Conservation (phyloP, 2,888 invertebrate genomes). For the Sphaerophoria rueppellii region DNA sequence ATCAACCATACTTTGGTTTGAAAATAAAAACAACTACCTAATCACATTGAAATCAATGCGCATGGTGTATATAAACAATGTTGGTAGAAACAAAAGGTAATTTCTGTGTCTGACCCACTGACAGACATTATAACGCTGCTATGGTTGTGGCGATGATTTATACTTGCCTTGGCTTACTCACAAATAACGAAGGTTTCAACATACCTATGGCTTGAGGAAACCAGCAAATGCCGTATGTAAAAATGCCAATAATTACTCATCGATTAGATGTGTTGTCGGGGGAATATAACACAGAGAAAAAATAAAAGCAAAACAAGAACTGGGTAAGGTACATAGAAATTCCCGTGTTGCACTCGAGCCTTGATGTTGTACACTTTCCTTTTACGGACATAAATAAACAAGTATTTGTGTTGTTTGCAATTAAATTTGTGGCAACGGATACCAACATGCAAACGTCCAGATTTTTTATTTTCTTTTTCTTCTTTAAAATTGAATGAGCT, state of each 20-base stretch:
- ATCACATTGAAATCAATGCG: slow-evolving; percentile 56
- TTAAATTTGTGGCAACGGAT: slow-evolving; percentile 36
- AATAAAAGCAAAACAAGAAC: not conserved
- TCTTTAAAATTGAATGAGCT: slow-evolving; percentile 53
- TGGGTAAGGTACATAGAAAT: too few relatives aligned
- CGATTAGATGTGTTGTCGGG: slow-evolving; percentile 45
- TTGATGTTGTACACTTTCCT: slow-evolving; percentile 47
- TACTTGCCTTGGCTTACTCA: slow-evolving; percentile 54
- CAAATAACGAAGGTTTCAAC: slow-evolving; percentile 38
- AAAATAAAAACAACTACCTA: slow-evolving; percentile 29
- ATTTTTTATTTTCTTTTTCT: slow-evolving; percentile 17
- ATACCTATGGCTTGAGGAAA: slow-evolving; percentile 37
- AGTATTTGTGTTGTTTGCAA: slow-evolving; percentile 41
- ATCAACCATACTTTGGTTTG: slow-evolving; percentile 22
- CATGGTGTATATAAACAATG: slow-evolving; percentile 45
- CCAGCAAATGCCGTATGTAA: slow-evolving; percentile 34
- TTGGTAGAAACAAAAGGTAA: slow-evolving; percentile 58
- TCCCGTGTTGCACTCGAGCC: not conserved
- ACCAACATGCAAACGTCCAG: slow-evolving; percentile 31
- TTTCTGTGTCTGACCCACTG: slow-evolving; percentile 64
- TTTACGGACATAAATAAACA: slow-evolving; percentile 29
- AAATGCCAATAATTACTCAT: slow-evolving; percentile 64
- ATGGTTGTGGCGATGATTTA: slow-evolving; percentile 5
- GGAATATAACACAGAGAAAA: slow-evolving; percentile 10
- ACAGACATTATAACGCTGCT: slow-evolving; percentile 45